These are phyloP conservation scores for Eptatretus burgeri DNA, from an alignment of 2,113 vertebrate genomes.

Conservation along the genomic window DNA sequence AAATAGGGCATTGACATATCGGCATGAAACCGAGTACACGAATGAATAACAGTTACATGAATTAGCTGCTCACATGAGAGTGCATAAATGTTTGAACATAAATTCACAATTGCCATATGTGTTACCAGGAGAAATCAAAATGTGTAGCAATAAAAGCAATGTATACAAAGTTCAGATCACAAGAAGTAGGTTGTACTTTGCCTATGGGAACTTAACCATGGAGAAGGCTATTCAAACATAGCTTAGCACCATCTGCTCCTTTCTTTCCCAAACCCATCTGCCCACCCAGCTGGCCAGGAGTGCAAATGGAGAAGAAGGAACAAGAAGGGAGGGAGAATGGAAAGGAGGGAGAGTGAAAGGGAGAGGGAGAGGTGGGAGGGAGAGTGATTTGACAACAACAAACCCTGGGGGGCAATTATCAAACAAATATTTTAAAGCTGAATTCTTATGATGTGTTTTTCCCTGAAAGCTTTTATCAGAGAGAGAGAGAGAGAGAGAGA, in stretches of 20 bases:
- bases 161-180: neutral
- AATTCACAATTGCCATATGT: neutral
- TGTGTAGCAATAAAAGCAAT: neutral
- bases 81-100: neutral
- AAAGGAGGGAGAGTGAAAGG: too few species aligned
- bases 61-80: neutral
- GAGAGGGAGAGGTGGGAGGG: too few species aligned
- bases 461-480: too few species aligned
- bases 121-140: neutral
- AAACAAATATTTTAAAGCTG: too few species aligned
- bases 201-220: conserved; percentile 1
- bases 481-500: too few species aligned
- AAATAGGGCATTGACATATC: neutral
- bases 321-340: too few species aligned
- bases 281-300: conserved; percentile 5
- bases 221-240: conserved; percentile 2
- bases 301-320: neutral
- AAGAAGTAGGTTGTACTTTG: neutral
- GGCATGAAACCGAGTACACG: neutral
- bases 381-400: too few species aligned
- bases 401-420: too few species aligned
- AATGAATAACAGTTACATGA: neutral
- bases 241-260: conserved; percentile 6
- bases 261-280: conserved; percentile 3
- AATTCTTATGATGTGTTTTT: too few species aligned